Evolutionary conservation across 2,113 vertebrate genomes (phyloP).

Genomic region (Vanacampus margaritifer): DNA sequence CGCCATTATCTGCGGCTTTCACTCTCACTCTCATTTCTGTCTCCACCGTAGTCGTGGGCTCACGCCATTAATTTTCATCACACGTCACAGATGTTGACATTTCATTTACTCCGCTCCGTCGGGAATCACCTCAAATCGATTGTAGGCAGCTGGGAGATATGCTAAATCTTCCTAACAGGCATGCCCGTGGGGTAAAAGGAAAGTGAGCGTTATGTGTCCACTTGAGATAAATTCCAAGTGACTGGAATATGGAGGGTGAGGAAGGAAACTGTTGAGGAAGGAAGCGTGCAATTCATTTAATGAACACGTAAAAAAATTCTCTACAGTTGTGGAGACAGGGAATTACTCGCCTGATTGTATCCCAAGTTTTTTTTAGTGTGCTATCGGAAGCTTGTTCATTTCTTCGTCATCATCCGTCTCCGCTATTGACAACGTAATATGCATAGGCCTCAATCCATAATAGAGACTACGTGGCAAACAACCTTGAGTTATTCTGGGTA

Average conservation of each 20-base stretch:
- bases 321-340: not conserved
- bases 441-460: conserved; percentile 9
- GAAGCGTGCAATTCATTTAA: not conserved
- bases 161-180: conserved; percentile 44
- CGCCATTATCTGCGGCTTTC: not conserved
- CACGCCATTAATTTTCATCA: conserved; percentile 49
- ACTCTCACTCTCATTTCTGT: conserved; percentile 14
- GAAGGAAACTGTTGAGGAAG: not conserved
- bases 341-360: conserved; percentile 12
- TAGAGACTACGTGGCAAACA: too few relatives aligned
- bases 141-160: conserved; percentile 31
- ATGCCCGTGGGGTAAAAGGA: conserved; percentile 29
- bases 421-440: conserved; percentile 28
- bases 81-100: conserved; percentile 57
- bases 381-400: conserved; percentile 19
- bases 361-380: not conserved
- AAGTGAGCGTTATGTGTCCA: conserved; percentile 5
- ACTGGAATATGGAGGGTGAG: not conserved
- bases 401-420: conserved; percentile 42
- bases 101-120: conserved; percentile 50
- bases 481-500: too few relatives aligned
- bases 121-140: conserved; percentile 54
- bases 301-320: conserved; percentile 9
- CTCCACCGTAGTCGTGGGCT: conserved; percentile 11
- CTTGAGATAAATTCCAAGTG: conserved; percentile 23